phyloP scores from a whole-genome alignment of 2,888 invertebrate genomes.

The Poecilobothrus nobilitatus region DNA sequence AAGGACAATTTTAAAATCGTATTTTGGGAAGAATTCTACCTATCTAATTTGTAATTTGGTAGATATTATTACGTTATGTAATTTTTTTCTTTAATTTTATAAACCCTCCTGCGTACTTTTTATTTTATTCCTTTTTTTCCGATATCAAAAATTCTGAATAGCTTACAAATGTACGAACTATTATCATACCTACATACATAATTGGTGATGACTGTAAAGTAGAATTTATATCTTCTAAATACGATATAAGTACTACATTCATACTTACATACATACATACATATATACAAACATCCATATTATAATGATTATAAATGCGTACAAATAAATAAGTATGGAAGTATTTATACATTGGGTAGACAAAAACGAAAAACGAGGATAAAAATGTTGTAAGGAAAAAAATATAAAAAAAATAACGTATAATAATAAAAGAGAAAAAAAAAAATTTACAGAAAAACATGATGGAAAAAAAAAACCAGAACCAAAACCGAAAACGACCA shows the following conservation, averaged over 20 bases:
- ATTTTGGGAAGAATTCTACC: no score
- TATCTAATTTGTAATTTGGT: no score
- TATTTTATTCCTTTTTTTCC: no score
- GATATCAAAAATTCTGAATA: neutral
- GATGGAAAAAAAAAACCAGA: neutral
- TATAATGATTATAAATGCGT: neutral
- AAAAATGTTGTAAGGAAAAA: neutral
- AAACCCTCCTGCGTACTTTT: no score
- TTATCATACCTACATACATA: neutral
- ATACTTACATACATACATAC: neutral
- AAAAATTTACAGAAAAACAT: neutral
- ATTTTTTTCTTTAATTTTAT: no score
- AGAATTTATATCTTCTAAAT: neutral
- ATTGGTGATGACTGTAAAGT: slow-evolving; percentile 3
- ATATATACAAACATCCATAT: neutral
- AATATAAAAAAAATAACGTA: neutral
- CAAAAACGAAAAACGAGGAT: neutral
- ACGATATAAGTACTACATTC: no score
- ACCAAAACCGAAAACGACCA: slow-evolving; percentile 11
- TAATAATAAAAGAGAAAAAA: neutral
- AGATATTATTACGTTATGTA: no score
- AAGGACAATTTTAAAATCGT: no score
- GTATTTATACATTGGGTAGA: neutral
- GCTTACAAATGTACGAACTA: neutral
- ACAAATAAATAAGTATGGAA: neutral